Percentiles rank a stretch among this genome's conserved stretches.
These are phyloP conservation scores for Prionace glauca DNA, from an alignment of 2,797 vertebrate species.

Conservation along the genomic window DNA sequence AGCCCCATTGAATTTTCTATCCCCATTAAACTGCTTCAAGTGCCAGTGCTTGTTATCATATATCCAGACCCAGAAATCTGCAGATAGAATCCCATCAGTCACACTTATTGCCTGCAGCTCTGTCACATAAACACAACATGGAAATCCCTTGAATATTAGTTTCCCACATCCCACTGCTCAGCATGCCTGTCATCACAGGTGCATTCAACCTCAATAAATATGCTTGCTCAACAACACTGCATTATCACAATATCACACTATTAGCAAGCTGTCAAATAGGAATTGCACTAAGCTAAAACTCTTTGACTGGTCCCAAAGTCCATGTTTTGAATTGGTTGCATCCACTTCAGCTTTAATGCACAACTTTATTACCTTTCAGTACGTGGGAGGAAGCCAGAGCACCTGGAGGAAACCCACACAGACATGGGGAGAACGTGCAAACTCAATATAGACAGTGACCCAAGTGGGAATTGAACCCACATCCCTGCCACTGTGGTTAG, in stretches of 20 bases:
- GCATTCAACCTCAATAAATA: slow-evolving; percentile 43
- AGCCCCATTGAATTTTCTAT: not conserved
- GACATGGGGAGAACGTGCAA: too few relatives aligned
- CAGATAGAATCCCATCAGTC: slow-evolving; percentile 26
- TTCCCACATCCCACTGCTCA: slow-evolving; percentile 42
- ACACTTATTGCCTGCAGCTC: slow-evolving; percentile 38
- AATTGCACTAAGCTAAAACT: not conserved
- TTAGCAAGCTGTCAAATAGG: slow-evolving; percentile 53
- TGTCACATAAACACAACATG: slow-evolving; percentile 46
- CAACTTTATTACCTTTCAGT: not conserved
- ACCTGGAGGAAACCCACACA: too few relatives aligned
- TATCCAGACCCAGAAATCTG: too few relatives aligned
- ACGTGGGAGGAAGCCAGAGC: too few relatives aligned
- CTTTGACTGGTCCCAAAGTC: too few relatives aligned
- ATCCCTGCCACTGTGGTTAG: too few relatives aligned
- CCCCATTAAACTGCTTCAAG: not conserved
- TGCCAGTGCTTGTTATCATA: not conserved
- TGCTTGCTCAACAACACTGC: slow-evolving; percentile 47
- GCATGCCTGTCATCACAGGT: slow-evolving; percentile 46
- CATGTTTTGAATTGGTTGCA: not conserved
- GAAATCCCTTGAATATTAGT: slow-evolving; percentile 45
- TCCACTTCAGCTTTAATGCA: not conserved
- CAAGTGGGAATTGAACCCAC: too few relatives aligned
- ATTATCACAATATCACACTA: slow-evolving; percentile 45
- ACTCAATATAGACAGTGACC: too few relatives aligned